These are phyloP conservation scores for Ochlodes sylvanus DNA, from an alignment of 2,888 invertebrate genomes.

Conservation along the genomic window DNA sequence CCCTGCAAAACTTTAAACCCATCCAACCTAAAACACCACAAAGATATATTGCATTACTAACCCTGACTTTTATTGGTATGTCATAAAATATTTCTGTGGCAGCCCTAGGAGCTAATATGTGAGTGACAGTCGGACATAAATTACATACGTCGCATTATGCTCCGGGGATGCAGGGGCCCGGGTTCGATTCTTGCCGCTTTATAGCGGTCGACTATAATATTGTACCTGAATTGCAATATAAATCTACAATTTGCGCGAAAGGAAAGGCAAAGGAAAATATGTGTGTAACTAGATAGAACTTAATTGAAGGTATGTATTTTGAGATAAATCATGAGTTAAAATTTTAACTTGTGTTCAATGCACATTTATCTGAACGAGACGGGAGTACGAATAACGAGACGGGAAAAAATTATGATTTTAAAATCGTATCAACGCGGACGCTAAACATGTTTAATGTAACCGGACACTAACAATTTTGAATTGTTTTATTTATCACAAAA, in stretches of 20 bases:
- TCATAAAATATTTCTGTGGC: slow-evolving; percentile 42
- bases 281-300: background rate
- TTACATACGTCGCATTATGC: slow-evolving; percentile 72
- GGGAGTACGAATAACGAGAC: too few species aligned
- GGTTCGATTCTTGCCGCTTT: slow-evolving; percentile 67
- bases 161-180: slow-evolving; percentile 46
- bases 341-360: too few species aligned
- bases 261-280: slow-evolving; percentile 8
- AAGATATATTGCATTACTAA: background rate
- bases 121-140: slow-evolving; percentile 78
- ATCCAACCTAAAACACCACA: too few species aligned
- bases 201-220: slow-evolving; percentile 50
- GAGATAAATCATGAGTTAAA: background rate
- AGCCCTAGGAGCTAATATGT: slow-evolving; percentile 80
- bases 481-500: too few species aligned
- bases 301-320: background rate
- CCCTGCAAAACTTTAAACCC: too few species aligned
- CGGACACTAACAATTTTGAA: too few species aligned
- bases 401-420: too few species aligned
- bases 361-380: too few species aligned
- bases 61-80: slow-evolving; percentile 1
- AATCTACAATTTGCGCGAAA: slow-evolving; percentile 23
- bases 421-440: too few species aligned
- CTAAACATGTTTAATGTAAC: too few species aligned
- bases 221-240: slow-evolving; percentile 34